A percentile compares a stretch with the other conserved stretches of the same genome.
phyloP scores from a whole-genome alignment of 1,140 invertebrate genomes.

The Danaus plexippus region DNA sequence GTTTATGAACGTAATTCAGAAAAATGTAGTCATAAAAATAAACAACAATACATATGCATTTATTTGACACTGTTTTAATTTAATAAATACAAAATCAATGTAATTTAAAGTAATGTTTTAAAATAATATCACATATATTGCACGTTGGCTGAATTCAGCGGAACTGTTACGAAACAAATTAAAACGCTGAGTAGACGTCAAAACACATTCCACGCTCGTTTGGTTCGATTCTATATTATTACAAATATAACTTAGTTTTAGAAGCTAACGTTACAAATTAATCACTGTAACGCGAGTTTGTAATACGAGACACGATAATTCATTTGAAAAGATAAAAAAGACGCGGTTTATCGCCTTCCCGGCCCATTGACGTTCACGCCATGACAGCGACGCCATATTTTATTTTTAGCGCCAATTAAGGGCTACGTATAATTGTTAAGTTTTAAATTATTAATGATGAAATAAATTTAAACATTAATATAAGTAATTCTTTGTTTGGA shows the following conservation, averaged over 20 bases:
- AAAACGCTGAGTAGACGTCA: constrained; percentile 12
- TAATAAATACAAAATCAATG: no score
- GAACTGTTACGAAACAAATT: background rate
- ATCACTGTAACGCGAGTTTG: constrained; percentile 34
- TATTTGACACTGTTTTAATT: no score
- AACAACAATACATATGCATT: no score
- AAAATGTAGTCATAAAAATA: no score
- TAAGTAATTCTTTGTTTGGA: no score
- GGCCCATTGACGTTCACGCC: constrained; percentile 40
- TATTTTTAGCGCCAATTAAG: constrained; percentile 46
- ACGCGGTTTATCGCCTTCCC: constrained; percentile 38
- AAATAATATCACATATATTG: no score
- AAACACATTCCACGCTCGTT: constrained; percentile 10
- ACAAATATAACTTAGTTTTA: constrained; percentile 13
- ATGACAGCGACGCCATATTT: constrained; percentile 22
- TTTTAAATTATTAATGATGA: background rate
- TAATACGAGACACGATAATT: constrained; percentile 32
- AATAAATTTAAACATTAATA: no score
- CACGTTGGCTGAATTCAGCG: no score
- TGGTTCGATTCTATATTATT: background rate
- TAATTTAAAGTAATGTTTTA: no score
- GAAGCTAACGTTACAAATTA: constrained; percentile 31
- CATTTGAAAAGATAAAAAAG: constrained; percentile 28
- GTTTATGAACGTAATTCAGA: no score
- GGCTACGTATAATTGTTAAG: background rate